Evolutionary conservation across 2,797 vertebrate genomes (phyloP).

Genomic region (Enteromius paludinosus): DNA sequence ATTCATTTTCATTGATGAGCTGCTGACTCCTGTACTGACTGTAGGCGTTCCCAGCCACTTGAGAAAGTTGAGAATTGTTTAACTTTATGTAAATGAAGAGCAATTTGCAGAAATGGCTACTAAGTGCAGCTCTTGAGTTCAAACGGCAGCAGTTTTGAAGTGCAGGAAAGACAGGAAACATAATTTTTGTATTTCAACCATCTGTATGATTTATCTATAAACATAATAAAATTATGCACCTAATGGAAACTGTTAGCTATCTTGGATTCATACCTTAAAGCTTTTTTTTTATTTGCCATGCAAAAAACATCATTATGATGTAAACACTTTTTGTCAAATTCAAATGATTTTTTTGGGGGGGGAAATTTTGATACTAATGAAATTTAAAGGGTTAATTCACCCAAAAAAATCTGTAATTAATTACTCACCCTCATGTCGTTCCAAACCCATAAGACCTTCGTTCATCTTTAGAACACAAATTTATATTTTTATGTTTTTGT

Average conservation of each 20-base stretch:
- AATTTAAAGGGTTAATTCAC: no score
- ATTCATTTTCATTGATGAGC: background rate
- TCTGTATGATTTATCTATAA: background rate
- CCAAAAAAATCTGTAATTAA: no score
- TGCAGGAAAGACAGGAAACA: background rate
- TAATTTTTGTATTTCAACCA: background rate
- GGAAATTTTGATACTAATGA: background rate
- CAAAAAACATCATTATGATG: background rate
- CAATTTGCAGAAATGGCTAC: no score
- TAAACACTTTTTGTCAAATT: background rate
- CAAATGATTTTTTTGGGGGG: background rate
- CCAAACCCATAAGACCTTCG: no score
- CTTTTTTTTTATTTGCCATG: background rate
- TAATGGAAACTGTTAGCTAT: background rate
- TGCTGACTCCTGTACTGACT: background rate
- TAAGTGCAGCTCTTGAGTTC: background rate
- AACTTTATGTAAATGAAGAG: constrained; percentile 7
- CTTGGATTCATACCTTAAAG: background rate
- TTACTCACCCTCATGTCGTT: no score
- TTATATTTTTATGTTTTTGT: no score
- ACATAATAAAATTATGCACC: background rate
- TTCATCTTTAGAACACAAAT: no score
- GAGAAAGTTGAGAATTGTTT: constrained; percentile 3
- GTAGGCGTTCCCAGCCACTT: background rate
- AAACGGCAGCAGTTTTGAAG: background rate